Percentiles rank a stretch among this genome's conserved stretches.
phyloP scores from a whole-genome alignment of 2,888 invertebrate species.

The Vesta saturnalis region DNA sequence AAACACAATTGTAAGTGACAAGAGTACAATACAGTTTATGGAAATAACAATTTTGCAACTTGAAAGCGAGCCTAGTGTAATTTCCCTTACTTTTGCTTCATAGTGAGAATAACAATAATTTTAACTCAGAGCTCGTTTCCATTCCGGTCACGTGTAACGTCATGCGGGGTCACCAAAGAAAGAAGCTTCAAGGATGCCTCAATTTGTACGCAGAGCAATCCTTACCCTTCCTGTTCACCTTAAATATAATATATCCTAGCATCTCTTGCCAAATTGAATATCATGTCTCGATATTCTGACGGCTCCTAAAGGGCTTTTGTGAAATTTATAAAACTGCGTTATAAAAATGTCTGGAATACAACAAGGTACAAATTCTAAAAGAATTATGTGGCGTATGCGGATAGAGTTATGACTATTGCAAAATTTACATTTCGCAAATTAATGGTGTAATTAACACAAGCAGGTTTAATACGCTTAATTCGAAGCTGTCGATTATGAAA shows the following conservation, averaged over 20 bases:
- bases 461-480: too few relatives aligned
- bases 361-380: background rate
- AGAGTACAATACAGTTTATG: constrained; percentile 10
- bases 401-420: too few relatives aligned
- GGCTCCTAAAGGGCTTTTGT: constrained; percentile 37
- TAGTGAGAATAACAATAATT: constrained; percentile 24
- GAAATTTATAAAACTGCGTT: constrained; percentile 35
- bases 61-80: constrained; percentile 15
- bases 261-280: constrained; percentile 58
- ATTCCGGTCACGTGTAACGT: constrained; percentile 57
- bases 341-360: constrained; percentile 26
- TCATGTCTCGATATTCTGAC: constrained; percentile 56
- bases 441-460: background rate
- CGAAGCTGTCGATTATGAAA: background rate
- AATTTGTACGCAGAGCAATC: constrained; percentile 58
- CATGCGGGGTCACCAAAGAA: constrained; percentile 56
- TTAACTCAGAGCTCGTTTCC: constrained; percentile 35
- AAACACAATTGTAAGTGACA: constrained; percentile 11
- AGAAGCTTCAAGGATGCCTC: constrained; percentile 57
- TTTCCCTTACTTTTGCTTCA: constrained; percentile 26
- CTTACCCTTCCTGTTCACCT: constrained; percentile 53
- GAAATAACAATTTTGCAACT: constrained; percentile 12
- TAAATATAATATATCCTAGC: constrained; percentile 57
- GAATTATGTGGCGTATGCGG: background rate
- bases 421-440: background rate